Evolutionary conservation across 2,888 invertebrate genomes (phyloP).

Genomic region (Criorhina ranunculi): DNA sequence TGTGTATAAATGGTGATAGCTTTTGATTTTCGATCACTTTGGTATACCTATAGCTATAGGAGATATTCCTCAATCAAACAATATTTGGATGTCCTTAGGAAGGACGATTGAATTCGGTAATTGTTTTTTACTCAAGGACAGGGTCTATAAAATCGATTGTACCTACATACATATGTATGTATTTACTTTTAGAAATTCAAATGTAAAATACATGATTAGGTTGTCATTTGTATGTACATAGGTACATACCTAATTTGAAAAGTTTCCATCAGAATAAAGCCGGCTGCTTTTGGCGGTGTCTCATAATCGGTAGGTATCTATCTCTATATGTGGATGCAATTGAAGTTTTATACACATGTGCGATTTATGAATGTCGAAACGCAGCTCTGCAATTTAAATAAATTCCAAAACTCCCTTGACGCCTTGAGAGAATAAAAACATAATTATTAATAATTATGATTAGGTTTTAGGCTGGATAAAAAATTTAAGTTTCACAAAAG

Average conservation of each 20-base stretch:
- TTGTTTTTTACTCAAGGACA: no score
- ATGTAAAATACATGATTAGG: conserved; percentile 6
- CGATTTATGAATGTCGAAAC: no score
- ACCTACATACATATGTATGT: conserved; percentile 4
- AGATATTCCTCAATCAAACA: no score
- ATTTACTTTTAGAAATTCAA: background rate
- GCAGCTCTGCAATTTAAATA: background rate
- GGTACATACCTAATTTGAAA: no score
- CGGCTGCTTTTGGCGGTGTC: no score
- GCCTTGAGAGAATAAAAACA: no score
- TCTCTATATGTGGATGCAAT: no score
- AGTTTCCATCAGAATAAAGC: no score
- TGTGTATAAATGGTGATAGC: background rate
- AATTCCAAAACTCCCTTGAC: conserved; percentile 5
- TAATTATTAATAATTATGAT: no score
- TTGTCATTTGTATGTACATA: conserved; percentile 1
- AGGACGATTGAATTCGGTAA: background rate
- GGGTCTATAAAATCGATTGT: no score
- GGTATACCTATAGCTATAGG: conserved; percentile 20
- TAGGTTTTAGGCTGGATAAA: background rate
- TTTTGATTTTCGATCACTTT: background rate
- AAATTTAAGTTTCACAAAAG: conserved; percentile 43
- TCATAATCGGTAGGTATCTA: no score
- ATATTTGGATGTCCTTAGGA: background rate
- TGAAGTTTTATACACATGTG: no score